A percentile compares a stretch with the other conserved stretches of the same genome.
Evolutionary conservation across 2,888 invertebrate species (phyloP).

Genomic region (Chromoteleia sp.): DNA sequence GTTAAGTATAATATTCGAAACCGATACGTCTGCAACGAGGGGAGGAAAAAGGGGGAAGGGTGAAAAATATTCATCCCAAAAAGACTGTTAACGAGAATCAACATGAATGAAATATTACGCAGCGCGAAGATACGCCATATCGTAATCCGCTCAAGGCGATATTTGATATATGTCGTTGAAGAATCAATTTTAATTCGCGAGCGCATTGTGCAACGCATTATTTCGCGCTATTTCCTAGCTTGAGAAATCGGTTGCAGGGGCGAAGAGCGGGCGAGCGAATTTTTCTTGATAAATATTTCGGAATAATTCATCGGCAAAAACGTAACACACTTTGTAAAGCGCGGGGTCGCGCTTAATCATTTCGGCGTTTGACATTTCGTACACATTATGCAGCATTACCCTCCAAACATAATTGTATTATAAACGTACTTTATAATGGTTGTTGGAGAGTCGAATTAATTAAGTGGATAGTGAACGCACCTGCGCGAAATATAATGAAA

Average conservation of each 20-base stretch:
- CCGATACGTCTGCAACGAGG: background rate
- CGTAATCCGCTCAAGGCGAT: slow-evolving; percentile 49
- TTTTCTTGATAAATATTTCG: slow-evolving; percentile 10
- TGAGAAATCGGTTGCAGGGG: slow-evolving; percentile 10
- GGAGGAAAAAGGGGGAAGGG: slow-evolving; percentile 8
- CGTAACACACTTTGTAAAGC: slow-evolving; percentile 21
- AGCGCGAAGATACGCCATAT: slow-evolving; percentile 16
- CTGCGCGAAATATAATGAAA: slow-evolving; percentile 61
- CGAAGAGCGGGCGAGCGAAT: background rate
- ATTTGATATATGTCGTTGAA: slow-evolving; percentile 26
- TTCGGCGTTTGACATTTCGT: slow-evolving; percentile 47
- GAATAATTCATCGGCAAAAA: slow-evolving; percentile 27
- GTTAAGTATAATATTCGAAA: slow-evolving; percentile 24
- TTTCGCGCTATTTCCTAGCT: slow-evolving; percentile 18
- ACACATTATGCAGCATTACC: slow-evolving; percentile 36
- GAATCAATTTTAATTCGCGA: slow-evolving; percentile 45
- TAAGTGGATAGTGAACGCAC: slow-evolving; percentile 45
- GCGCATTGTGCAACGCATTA: slow-evolving; percentile 1
- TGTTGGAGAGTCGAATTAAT: slow-evolving; percentile 59
- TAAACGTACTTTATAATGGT: slow-evolving; percentile 62
- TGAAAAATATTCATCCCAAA: slow-evolving; percentile 12
- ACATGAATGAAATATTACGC: slow-evolving; percentile 33
- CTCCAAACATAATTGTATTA: slow-evolving; percentile 45
- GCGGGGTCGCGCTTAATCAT: slow-evolving; percentile 32
- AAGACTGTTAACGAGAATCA: slow-evolving; percentile 35